Evolutionary conservation across 2,888 invertebrate species (phyloP), one percentile per base, ranked within the genome.

Genomic region (Tipula unca): DNA sequence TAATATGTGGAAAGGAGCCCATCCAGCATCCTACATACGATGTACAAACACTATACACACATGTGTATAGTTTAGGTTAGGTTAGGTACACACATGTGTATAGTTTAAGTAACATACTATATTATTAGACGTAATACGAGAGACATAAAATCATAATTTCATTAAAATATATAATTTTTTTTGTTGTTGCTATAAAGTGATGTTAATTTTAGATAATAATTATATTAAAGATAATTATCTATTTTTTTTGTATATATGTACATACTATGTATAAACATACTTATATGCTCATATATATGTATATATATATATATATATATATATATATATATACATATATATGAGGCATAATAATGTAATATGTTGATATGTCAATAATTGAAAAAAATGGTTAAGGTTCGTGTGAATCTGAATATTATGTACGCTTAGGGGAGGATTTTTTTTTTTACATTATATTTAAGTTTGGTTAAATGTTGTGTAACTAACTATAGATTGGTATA

Each of bases 311-410:
- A n/a, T n/a, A n/a, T n/a, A n/a, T n/a, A n/a, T n/a, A 39, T 39
- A 39, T 35, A 35, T 39, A 39, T n/a, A 13, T 39, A 39, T 39
- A 13, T 42, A 14, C 13, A 48, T 17, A 48, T n/a, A 25, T 69
- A 10, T 25, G 69, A 69, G 69, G 69, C 69, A 25, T 69, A 69
- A 69, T 69, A 69, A 69, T 69, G 25, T 69, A 69, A 69, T 69
- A 69, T 69, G 69, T 69, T 69, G 69, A 69, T 69, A 69, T 69
- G 69, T 69, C 69, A 69, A 69, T 69, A 69, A 69, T 69, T 69
- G 69, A 25, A 69, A 69, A 69, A 69, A 69, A 25, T 69, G 69
- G 69, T 69, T 69, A 69, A 69, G 25, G 69, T 69, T 69, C 69
- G 69, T 69, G 69, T 69, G 69, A 69, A 69, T 69, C 25, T 69